phyloP scores from a whole-genome alignment of 2,113 vertebrate species.

The Vulpes lagopus region DNA sequence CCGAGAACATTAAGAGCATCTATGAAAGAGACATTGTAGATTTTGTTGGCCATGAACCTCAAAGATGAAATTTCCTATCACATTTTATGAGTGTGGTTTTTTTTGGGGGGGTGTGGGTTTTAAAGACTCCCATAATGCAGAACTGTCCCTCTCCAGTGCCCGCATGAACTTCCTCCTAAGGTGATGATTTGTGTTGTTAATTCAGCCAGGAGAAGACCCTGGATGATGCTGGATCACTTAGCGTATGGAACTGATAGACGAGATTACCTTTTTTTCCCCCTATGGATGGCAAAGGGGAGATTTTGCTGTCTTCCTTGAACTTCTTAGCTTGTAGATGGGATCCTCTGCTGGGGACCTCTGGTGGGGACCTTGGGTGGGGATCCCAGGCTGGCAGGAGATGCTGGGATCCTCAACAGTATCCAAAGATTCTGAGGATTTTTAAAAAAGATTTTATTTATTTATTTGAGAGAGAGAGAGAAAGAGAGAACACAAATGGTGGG shows the following conservation, averaged over 20 bases:
- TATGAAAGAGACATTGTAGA: background rate
- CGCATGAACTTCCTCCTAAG: background rate
- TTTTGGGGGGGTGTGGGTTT: constrained; percentile 26
- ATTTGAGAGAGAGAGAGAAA: too few species aligned
- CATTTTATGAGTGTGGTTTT: background rate
- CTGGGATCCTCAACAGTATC: background rate
- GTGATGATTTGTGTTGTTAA: background rate
- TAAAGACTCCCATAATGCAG: background rate
- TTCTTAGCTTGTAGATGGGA: background rate
- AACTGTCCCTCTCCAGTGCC: background rate
- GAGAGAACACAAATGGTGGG: too few species aligned
- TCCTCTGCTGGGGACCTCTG: background rate
- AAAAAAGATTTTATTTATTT: too few species aligned
- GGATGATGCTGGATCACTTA: accelerated
- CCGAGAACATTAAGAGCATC: constrained; percentile 30
- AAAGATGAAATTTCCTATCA: constrained; percentile 20
- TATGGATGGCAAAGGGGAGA: background rate
- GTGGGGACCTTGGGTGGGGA: background rate
- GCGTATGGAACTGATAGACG: background rate
- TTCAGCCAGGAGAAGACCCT: background rate
- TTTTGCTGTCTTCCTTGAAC: background rate
- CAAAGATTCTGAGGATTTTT: background rate
- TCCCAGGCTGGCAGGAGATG: background rate
- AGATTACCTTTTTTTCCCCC: accelerated
- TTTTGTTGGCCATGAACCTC: constrained; percentile 50